Evolutionary conservation across 2,113 vertebrate species (phyloP).

Genomic region (Caracal caracal): DNA sequence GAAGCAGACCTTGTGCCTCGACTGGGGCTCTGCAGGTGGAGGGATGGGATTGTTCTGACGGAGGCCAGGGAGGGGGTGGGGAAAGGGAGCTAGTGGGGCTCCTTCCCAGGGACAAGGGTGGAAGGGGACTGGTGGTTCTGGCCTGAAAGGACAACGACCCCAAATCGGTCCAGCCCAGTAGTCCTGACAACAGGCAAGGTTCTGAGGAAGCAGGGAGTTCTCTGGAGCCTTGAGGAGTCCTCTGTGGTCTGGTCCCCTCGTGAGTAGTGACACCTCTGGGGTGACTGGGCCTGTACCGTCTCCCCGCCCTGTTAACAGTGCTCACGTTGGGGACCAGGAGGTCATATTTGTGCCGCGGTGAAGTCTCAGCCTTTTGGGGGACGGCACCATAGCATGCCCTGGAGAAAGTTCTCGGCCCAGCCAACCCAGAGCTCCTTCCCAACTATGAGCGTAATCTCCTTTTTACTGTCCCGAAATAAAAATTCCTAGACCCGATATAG

Average conservation of each 20-base stretch:
- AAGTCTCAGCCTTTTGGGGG: background rate
- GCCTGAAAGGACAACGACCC: background rate
- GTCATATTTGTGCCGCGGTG: background rate
- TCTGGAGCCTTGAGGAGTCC: background rate
- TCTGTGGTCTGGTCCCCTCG: background rate
- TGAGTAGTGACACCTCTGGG: too few relatives aligned
- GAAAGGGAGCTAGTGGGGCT: background rate
- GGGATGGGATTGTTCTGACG: background rate
- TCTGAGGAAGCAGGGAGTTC: background rate
- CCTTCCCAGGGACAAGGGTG: background rate
- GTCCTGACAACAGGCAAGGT: too few relatives aligned
- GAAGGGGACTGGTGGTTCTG: background rate
- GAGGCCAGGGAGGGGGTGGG: too few relatives aligned
- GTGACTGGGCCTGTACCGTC: background rate
- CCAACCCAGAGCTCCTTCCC: background rate
- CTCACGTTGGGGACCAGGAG: too few relatives aligned
- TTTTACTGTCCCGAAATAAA: background rate
- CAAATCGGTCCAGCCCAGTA: too few relatives aligned
- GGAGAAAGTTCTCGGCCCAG: background rate
- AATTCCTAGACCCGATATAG: background rate
- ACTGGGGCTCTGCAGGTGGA: background rate
- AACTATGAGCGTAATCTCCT: background rate
- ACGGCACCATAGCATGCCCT: background rate
- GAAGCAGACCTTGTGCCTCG: rapidly evolving
- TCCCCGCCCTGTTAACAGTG: background rate